A percentile compares a stretch with the other conserved stretches of the same genome.
Conservation (phyloP, 2,797 vertebrate species). For the Geotria australis region DNA sequence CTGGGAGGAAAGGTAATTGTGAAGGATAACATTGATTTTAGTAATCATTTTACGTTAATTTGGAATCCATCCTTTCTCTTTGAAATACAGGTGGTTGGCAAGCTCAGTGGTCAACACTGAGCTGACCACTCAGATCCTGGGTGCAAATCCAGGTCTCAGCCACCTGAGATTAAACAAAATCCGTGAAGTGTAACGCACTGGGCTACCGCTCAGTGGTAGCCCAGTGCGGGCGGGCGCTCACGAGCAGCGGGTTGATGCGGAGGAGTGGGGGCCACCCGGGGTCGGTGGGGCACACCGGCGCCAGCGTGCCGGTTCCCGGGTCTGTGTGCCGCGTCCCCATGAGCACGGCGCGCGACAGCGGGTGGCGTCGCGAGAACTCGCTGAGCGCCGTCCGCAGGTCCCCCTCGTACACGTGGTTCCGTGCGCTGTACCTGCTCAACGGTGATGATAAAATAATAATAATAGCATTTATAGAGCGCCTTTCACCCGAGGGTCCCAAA, state of each 20-base stretch:
- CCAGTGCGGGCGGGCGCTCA: constrained; percentile 7
- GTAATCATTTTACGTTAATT: too few species aligned
- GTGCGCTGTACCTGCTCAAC: constrained; percentile 27
- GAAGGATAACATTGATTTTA: too few species aligned
- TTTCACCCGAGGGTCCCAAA: too few species aligned
- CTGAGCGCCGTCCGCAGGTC: constrained; percentile 39
- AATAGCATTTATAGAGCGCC: too few species aligned
- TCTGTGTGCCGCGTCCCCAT: constrained; percentile 76
- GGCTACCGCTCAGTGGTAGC: too few species aligned
- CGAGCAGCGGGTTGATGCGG: constrained; percentile 64
- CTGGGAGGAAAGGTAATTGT: constrained; percentile 10
- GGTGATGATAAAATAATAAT: neutral
- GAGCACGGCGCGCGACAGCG: constrained; percentile 37
- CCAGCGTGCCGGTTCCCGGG: constrained; percentile 46
- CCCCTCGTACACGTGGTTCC: constrained; percentile 38
- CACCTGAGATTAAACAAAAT: too few species aligned
- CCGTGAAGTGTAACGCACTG: too few species aligned
- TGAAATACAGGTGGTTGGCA: too few species aligned
- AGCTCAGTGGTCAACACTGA: too few species aligned
- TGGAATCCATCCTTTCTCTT: too few species aligned
- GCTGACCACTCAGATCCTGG: too few species aligned
- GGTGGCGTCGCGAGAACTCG: constrained; percentile 22
- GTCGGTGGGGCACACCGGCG: constrained; percentile 39
- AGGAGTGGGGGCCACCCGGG: constrained; percentile 55
- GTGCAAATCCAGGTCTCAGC: too few species aligned